Percentiles rank a stretch among this genome's conserved stretches.
Evolutionary conservation across 2,888 invertebrate species (phyloP).

Genomic region (Hydrotaea diabolus): DNA sequence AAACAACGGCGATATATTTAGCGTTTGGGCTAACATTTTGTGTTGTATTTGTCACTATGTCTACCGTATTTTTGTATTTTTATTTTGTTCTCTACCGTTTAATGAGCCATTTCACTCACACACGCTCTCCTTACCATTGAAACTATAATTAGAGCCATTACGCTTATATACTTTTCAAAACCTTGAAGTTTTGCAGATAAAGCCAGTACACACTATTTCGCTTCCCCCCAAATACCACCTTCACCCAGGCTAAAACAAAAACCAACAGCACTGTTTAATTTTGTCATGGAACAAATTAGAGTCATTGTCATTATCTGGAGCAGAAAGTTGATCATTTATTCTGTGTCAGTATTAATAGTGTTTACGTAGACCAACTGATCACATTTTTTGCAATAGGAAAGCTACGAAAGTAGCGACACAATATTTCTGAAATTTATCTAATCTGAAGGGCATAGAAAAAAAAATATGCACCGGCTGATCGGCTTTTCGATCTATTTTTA

Average conservation of each 20-base stretch:
- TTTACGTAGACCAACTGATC: too few species aligned
- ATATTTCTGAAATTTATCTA: too few species aligned
- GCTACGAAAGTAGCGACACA: too few species aligned
- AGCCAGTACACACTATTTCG: background rate
- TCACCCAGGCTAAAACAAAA: too few species aligned
- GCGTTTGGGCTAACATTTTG: background rate
- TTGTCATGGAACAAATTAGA: background rate
- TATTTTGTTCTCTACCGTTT: background rate
- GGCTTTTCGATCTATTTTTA: too few species aligned
- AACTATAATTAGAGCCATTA: conserved; percentile 30
- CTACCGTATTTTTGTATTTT: background rate
- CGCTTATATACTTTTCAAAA: background rate
- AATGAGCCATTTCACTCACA: background rate
- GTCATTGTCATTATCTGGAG: conserved; percentile 1
- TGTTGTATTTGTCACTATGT: background rate
- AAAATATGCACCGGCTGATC: too few species aligned
- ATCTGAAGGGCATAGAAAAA: too few species aligned
- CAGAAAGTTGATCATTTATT: too few species aligned
- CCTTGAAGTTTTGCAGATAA: conserved; percentile 25
- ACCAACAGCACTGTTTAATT: background rate
- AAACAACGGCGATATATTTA: too few species aligned
- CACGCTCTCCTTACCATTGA: background rate
- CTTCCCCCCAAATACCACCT: too few species aligned
- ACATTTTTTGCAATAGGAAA: too few species aligned
- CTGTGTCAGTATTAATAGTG: too few species aligned